These are phyloP conservation scores for Brachylomia viminalis DNA, from an alignment of 2,888 invertebrate species.

Conservation along the genomic window DNA sequence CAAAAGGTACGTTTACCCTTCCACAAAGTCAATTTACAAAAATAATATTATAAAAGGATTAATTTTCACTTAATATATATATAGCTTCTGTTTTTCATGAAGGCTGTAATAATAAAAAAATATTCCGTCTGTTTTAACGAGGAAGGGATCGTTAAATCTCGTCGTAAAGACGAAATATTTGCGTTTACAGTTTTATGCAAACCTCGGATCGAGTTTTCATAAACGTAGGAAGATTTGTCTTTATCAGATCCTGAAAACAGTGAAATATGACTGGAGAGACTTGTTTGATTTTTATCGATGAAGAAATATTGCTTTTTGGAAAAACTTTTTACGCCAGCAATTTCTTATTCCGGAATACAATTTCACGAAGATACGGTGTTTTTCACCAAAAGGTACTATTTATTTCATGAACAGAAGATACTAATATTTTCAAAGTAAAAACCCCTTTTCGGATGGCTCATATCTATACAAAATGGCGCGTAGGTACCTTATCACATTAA, in stretches of 20 bases:
- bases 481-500: too few species aligned
- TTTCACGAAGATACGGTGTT: not conserved
- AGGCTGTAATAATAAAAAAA: conserved; percentile 49
- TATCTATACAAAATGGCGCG: too few species aligned
- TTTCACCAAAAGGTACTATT: not conserved
- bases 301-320: conserved; percentile 22
- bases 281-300: conserved; percentile 30
- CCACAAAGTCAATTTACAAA: conserved; percentile 47
- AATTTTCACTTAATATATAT: conserved; percentile 34
- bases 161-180: conserved; percentile 43
- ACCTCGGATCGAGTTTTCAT: conserved; percentile 34
- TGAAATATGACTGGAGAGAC: conserved; percentile 16
- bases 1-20: conserved; percentile 13
- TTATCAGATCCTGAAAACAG: conserved; percentile 28
- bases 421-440: not conserved
- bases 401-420: conserved; percentile 14
- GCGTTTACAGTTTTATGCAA: conserved; percentile 47
- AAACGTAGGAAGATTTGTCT: conserved; percentile 26
- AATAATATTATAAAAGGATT: conserved; percentile 53
- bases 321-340: conserved; percentile 10
- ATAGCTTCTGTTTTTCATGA: conserved; percentile 36
- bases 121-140: conserved; percentile 42
- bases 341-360: conserved; percentile 3
- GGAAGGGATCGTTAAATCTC: conserved; percentile 38
- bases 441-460: not conserved